These are phyloP conservation scores for Athalia cordata DNA, from an alignment of 2,888 invertebrate species.

Conservation along the genomic window DNA sequence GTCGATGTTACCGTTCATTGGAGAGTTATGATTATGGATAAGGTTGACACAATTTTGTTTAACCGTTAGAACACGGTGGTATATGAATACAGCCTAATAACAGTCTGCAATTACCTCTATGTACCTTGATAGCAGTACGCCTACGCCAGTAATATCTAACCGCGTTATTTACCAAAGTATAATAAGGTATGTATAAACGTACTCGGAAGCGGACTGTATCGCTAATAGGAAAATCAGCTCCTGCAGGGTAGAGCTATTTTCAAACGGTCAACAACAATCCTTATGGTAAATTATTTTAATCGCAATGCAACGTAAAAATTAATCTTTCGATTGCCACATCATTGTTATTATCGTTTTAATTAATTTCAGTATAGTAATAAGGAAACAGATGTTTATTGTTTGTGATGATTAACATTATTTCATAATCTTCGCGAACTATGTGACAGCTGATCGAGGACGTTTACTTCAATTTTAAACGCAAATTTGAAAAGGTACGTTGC, in stretches of 20 bases:
- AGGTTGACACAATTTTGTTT: slow-evolving; percentile 15
- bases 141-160: slow-evolving; percentile 15
- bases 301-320: not conserved
- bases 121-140: slow-evolving; percentile 16
- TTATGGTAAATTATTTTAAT: not conserved
- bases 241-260: slow-evolving; percentile 2
- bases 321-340: not conserved
- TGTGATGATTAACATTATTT: too few relatives aligned
- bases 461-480: slow-evolving; percentile 52
- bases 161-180: slow-evolving; percentile 22
- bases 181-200: not conserved
- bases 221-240: slow-evolving; percentile 14
- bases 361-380: too few relatives aligned
- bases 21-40: slow-evolving; percentile 8
- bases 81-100: slow-evolving; percentile 11
- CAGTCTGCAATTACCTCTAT: slow-evolving; percentile 3
- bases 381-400: too few relatives aligned
- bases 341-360: not conserved
- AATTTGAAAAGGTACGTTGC: slow-evolving; percentile 43
- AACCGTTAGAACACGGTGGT: not conserved
- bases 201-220: slow-evolving; percentile 6
- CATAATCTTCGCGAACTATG: slow-evolving; percentile 53
- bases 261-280: not conserved
- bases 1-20: not conserved
- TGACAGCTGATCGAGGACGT: slow-evolving; percentile 52